Evolutionary conservation across 1,140 invertebrate species (phyloP).

Genomic region (Oedothorax gibbosus): DNA sequence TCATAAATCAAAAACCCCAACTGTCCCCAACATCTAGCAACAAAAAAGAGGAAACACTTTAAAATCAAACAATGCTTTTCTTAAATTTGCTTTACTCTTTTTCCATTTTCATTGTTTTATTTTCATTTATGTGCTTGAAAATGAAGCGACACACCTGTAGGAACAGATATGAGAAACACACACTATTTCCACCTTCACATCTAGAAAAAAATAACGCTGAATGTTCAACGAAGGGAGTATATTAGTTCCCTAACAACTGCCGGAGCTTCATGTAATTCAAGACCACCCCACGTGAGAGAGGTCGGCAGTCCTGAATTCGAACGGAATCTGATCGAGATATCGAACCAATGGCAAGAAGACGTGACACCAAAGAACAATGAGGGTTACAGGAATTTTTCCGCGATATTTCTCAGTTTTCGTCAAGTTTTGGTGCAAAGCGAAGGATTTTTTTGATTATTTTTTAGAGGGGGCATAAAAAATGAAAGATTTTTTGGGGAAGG

Average conservation of each 20-base stretch:
- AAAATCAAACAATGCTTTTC: too few species aligned
- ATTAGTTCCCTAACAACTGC: conserved; percentile 57
- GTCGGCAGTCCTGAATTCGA: conserved; percentile 37
- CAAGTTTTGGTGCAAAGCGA: conserved; percentile 10
- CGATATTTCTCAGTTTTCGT: conserved; percentile 34
- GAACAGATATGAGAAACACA: too few species aligned
- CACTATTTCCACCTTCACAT: too few species aligned
- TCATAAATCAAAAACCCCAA: too few species aligned
- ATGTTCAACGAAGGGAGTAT: conserved; percentile 55
- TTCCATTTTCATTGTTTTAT: too few species aligned
- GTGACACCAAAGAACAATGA: conserved; percentile 29
- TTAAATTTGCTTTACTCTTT: too few species aligned
- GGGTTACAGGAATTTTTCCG: conserved; percentile 20
- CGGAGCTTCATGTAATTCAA: conserved; percentile 55
- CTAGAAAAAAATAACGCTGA: conserved; percentile 15
- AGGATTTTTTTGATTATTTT: conserved; percentile 33
- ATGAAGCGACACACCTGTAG: too few species aligned
- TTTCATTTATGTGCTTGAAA: too few species aligned
- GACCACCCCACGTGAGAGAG: conserved; percentile 16
- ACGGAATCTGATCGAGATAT: conserved; percentile 58
- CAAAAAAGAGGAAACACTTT: too few species aligned
- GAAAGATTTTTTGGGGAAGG: too few species aligned
- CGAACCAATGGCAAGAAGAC: conserved; percentile 18
- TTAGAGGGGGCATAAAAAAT: too few species aligned
- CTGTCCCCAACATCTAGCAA: too few species aligned